These are phyloP conservation scores for Nannoperca obscura DNA, from an alignment of 2,797 vertebrate species.

Conservation along the genomic window DNA sequence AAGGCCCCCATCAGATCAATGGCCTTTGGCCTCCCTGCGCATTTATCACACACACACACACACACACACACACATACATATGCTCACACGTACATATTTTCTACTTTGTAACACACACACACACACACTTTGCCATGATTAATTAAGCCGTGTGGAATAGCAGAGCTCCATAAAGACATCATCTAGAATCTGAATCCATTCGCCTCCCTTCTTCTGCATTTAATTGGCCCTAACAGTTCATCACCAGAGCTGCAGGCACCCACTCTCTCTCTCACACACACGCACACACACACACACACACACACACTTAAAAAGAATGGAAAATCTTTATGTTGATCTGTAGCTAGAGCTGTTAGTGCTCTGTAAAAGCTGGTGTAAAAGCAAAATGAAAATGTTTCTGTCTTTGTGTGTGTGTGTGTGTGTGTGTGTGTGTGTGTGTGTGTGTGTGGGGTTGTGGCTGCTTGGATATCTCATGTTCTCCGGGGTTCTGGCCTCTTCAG, in stretches of 20 bases:
- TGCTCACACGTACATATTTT: too few species aligned
- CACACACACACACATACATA: conserved; percentile 28
- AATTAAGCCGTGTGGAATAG: conserved; percentile 83
- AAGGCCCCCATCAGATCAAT: conserved; percentile 66
- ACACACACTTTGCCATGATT: conserved; percentile 68
- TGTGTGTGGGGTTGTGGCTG: neutral
- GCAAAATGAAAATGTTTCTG: neutral
- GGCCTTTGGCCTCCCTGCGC: conserved; percentile 66
- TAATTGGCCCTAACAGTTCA: conserved; percentile 83
- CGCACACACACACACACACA: conserved; percentile 29
- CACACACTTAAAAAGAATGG: conserved; percentile 20
- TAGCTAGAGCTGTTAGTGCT: conserved; percentile 26
- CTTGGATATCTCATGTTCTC: conserved; percentile 6
- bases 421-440: neutral
- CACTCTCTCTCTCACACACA: too few species aligned
- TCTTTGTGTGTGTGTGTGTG: neutral
- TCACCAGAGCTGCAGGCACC: conserved; percentile 31
- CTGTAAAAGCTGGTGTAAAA: conserved; percentile 27
- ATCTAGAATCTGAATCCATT: conserved; percentile 79
- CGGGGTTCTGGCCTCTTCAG: conserved; percentile 26
- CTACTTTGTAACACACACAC: conserved; percentile 15
- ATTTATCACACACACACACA: conserved; percentile 59
- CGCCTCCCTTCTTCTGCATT: conserved; percentile 60
- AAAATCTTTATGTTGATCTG: conserved; percentile 61
- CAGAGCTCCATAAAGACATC: conserved; percentile 73